These are phyloP conservation scores for Campoplex capitator DNA, from an alignment of 2,888 invertebrate genomes.

Conservation along the genomic window DNA sequence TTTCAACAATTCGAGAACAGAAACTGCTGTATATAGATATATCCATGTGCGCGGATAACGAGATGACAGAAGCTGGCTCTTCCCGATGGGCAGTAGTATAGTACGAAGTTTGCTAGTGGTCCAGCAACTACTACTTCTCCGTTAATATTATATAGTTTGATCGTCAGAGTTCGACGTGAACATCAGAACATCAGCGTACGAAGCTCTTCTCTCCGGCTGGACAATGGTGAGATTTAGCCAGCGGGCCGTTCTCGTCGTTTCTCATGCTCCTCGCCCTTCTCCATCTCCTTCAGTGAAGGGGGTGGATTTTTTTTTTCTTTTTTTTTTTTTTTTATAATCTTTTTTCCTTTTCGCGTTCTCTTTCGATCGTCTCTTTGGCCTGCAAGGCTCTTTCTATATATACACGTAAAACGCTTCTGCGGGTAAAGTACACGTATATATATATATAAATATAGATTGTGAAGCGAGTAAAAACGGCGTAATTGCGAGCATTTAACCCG, in stretches of 20 bases:
- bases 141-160: constrained; percentile 18
- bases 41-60: constrained; percentile 15
- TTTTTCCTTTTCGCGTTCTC: constrained; percentile 40
- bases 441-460: not conserved
- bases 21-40: not conserved
- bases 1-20: constrained; percentile 13
- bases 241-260: constrained; percentile 69
- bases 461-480: not conserved
- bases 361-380: constrained; percentile 33
- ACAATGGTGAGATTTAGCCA: constrained; percentile 72
- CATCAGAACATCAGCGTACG: constrained; percentile 23
- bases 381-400: constrained; percentile 8
- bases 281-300: constrained; percentile 20
- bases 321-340: not conserved
- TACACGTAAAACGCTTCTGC: constrained; percentile 12
- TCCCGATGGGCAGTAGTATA: no score
- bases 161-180: constrained; percentile 32
- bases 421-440: constrained; percentile 19
- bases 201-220: constrained; percentile 49
- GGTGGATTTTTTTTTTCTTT: not conserved
- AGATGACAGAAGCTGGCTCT: constrained; percentile 19
- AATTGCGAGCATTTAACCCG: constrained; percentile 6
- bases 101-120: not conserved
- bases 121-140: not conserved
- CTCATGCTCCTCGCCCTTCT: constrained; percentile 33